Conservation (phyloP, 2,888 invertebrate genomes). For the Chalcosyrphus nemorum region DNA sequence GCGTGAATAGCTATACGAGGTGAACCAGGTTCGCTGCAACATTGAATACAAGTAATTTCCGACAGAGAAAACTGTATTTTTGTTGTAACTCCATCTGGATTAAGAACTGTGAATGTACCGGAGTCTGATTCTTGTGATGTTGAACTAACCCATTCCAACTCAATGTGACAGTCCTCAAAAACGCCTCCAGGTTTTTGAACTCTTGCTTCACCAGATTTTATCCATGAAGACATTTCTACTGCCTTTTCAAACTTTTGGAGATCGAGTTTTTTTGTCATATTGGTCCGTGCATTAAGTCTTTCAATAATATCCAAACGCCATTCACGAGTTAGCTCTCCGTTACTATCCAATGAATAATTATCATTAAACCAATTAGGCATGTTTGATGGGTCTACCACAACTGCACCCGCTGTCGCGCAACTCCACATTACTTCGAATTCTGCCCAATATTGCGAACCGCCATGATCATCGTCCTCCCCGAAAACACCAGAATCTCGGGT, state of each 20-base stretch:
- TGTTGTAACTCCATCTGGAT: slow-evolving; percentile 89
- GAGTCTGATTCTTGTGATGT: slow-evolving; percentile 85
- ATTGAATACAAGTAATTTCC: slow-evolving; percentile 89
- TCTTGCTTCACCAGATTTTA: slow-evolving; percentile 91
- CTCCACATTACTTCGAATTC: slow-evolving; percentile 92
- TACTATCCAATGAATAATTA: slow-evolving; percentile 82
- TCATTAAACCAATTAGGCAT: slow-evolving; percentile 91
- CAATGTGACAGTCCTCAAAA: slow-evolving; percentile 90
- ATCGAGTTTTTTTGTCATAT: slow-evolving; percentile 82
- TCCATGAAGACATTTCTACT: slow-evolving; percentile 93
- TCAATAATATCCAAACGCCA: slow-evolving; percentile 90
- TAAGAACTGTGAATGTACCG: slow-evolving; percentile 89
- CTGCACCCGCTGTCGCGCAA: slow-evolving; percentile 91
- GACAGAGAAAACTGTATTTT: slow-evolving; percentile 89
- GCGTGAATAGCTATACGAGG: slow-evolving; percentile 90
- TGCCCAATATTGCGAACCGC: slow-evolving; percentile 87
- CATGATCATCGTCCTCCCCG: slow-evolving; percentile 88
- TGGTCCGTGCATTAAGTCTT: slow-evolving; percentile 85
- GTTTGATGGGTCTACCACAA: slow-evolving; percentile 87
- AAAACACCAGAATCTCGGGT: slow-evolving; percentile 89
- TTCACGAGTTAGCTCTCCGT: slow-evolving; percentile 86
- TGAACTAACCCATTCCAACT: slow-evolving; percentile 90
- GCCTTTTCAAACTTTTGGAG: slow-evolving; percentile 88
- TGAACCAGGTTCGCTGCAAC: slow-evolving; percentile 91
- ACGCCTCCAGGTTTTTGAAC: slow-evolving; percentile 84